Conservation (phyloP, 2,113 vertebrate species). For the Xenotilapia caudafasciata region DNA sequence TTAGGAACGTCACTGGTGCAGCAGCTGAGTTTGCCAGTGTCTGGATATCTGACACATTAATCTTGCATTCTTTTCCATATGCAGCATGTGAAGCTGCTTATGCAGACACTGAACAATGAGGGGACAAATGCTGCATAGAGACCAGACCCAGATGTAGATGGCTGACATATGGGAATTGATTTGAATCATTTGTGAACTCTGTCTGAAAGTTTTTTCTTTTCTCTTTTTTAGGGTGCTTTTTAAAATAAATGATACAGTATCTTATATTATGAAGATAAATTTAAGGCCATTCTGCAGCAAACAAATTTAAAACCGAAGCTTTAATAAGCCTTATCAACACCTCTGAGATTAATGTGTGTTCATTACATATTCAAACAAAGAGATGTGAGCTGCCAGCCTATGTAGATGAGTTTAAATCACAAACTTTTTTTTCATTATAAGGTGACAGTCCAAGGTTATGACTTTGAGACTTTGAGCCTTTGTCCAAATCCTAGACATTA, state of each 20-base stretch:
- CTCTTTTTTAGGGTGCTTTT: neutral
- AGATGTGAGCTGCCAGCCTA: neutral
- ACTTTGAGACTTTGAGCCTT: neutral
- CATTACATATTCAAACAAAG: neutral
- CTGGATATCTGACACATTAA: conserved; percentile 27
- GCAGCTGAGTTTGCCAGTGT: neutral
- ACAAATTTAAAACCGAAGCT: neutral
- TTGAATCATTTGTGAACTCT: neutral
- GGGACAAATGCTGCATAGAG: neutral
- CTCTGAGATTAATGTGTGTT: neutral
- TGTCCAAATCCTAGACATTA: neutral
- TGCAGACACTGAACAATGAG: conserved; percentile 5
- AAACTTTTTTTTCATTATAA: neutral
- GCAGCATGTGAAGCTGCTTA: conserved; percentile 5
- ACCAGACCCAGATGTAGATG: neutral
- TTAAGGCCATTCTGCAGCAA: neutral
- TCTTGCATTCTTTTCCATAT: conserved; percentile 21
- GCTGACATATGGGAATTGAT: neutral
- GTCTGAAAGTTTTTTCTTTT: neutral
- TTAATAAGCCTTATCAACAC: neutral
- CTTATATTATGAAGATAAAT: neutral
- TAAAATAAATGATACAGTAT: accelerated
- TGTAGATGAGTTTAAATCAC: neutral
- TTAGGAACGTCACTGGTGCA: neutral
- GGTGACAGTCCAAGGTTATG: neutral